Conservation (phyloP, 2,888 invertebrate species). For the Timema cristinae region DNA sequence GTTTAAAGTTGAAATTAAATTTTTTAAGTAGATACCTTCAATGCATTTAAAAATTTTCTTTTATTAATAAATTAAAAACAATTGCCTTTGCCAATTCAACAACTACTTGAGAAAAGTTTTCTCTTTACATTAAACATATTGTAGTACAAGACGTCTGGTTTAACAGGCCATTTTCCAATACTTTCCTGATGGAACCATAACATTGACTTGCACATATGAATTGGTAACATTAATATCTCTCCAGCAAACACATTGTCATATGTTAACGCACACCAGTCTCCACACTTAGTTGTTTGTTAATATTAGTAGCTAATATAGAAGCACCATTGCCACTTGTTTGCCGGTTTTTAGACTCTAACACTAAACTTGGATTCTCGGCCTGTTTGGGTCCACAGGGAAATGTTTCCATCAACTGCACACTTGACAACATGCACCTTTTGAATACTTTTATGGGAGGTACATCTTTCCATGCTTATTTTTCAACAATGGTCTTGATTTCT, state of each 20-base stretch:
- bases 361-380: slow-evolving; percentile 5
- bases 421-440: slow-evolving; percentile 2
- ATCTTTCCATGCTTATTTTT: not conserved
- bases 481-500: not conserved
- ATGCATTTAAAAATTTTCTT: too few relatives aligned
- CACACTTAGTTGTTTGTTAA: not conserved
- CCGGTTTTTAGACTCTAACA: not conserved
- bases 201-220: not conserved
- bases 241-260: slow-evolving; percentile 2
- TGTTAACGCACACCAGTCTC: not conserved
- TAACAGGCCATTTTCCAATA: not conserved
- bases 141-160: not conserved
- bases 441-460: not conserved
- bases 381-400: not conserved
- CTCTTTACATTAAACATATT: too few relatives aligned
- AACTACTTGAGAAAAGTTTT: slow-evolving; percentile 1
- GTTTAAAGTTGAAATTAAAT: too few relatives aligned
- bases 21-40: too few relatives aligned
- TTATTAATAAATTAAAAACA: not conserved
- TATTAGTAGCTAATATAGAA: too few relatives aligned
- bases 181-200: slow-evolving; percentile 4
- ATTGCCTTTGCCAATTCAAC: not conserved
- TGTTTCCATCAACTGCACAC: not conserved
- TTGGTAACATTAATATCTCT: not conserved
- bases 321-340: too few relatives aligned